Evolutionary conservation across 37 sponge, comb jelly and placozoan species (phyloP).

Genomic region (Trichoplax adhaerens): DNA sequence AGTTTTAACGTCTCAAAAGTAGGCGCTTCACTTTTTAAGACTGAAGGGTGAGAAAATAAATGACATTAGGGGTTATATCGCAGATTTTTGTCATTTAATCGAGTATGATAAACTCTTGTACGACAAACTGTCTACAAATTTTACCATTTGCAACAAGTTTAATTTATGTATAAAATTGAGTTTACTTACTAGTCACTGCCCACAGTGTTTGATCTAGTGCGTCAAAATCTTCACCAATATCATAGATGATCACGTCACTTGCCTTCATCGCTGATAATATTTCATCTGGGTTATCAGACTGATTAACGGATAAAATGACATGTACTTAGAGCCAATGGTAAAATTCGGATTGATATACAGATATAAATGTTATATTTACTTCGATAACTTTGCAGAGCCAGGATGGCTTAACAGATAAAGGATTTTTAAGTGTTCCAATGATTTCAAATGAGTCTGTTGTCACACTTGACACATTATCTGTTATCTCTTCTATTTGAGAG

Average conservation of each 20-base stretch:
- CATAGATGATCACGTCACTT: constrained; percentile 86
- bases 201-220: constrained; percentile 57
- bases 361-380: constrained; percentile 17
- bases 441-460: constrained; percentile 18
- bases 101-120: too few species aligned
- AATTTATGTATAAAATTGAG: too few species aligned
- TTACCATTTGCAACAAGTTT: too few species aligned
- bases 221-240: constrained; percentile 19
- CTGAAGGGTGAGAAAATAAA: too few species aligned
- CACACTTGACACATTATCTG: too few species aligned
- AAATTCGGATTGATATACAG: not conserved
- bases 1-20: constrained; percentile 28
- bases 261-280: constrained; percentile 32
- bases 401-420: constrained; percentile 23
- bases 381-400: constrained; percentile 41
- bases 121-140: too few species aligned
- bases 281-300: constrained; percentile 21
- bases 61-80: too few species aligned
- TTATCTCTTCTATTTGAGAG: not conserved
- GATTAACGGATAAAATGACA: not conserved
- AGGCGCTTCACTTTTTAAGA: too few species aligned
- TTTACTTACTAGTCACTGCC: constrained; percentile 42
- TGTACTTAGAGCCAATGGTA: not conserved
- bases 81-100: too few species aligned
- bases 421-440: constrained; percentile 44